Base-by-base conservation (phyloP, 2,113 vertebrate species). In the Callionymus lyra region DNA sequence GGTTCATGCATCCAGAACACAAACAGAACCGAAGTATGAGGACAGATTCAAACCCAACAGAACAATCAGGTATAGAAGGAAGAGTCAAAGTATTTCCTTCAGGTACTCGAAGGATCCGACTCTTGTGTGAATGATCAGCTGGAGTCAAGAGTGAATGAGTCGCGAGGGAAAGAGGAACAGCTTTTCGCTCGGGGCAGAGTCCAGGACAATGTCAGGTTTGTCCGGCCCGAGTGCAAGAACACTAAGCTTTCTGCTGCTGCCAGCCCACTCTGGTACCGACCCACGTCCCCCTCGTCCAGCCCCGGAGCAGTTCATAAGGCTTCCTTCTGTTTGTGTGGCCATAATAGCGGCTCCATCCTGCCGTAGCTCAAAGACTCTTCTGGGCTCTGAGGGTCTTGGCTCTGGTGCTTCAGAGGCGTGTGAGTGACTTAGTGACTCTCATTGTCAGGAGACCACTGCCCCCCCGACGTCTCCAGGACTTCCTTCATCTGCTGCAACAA, bases 271-370 rank as follows among this genome's bases (percentile, higher is more conserved):
- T 53, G 35, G 65, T 78, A 65, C 76, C 68, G 72, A 68, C 80
- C 59, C 72, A 67, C 69, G 71, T 69, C 70, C 19, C 57, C 19
- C 57, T 55, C 54, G 67, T 67, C 64, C 68, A 59, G 56, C 59
- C 58, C 60, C 72, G 51, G 70, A 64, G 68, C 71, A 61, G 84
- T 86, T 85, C 79, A 86, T 81, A 85, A 83, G 84, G 81, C 77
- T 72, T 80, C 72, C 75, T 70, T 81, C 77, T 85, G 80, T 84
- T 84, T 82, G 71, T 76, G 58, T 44, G 53, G 44, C 54, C 47
- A 74, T 78, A 82, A 82, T 80, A 65, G 61, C 52, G 54, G 74
- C 75, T 77, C 74, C 80, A 81, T 82, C 81, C 81, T 81, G 73
- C 48, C 62, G 70, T 67, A 70, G 72, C 70, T 82, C 69, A 75